phyloP scores from a whole-genome alignment of 2,888 invertebrate genomes.

The Melipona bicolor region DNA sequence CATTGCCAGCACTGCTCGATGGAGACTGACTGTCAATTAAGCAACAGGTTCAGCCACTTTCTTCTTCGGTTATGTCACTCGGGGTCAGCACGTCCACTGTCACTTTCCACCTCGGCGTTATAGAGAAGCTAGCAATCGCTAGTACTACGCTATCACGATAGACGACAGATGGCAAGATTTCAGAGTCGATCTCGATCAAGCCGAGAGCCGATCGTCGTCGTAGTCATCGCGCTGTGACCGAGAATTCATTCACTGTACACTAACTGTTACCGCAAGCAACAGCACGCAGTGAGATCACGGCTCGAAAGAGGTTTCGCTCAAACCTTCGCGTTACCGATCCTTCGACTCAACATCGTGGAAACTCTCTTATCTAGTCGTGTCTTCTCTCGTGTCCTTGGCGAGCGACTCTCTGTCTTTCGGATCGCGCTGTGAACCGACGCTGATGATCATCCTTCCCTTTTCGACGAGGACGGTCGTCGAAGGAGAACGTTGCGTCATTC shows the following conservation, averaged over 20 bases:
- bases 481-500: slow-evolving; percentile 28
- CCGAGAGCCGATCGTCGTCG: slow-evolving; percentile 16
- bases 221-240: slow-evolving; percentile 21
- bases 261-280: slow-evolving; percentile 77
- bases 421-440: slow-evolving; percentile 18
- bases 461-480: slow-evolving; percentile 20
- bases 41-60: slow-evolving; percentile 74
- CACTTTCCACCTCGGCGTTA: slow-evolving; percentile 45
- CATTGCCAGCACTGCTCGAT: slow-evolving; percentile 47
- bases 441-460: slow-evolving; percentile 27
- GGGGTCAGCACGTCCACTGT: slow-evolving; percentile 51
- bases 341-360: slow-evolving; percentile 20
- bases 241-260: slow-evolving; percentile 72
- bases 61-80: slow-evolving; percentile 77
- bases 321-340: slow-evolving; percentile 39
- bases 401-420: slow-evolving; percentile 22
- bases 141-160: not conserved
- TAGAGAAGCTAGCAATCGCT: not conserved
- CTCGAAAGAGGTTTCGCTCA: slow-evolving; percentile 23
- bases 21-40: slow-evolving; percentile 60
- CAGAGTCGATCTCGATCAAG: slow-evolving; percentile 41
- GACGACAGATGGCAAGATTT: not conserved
- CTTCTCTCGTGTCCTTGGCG: slow-evolving; percentile 10
- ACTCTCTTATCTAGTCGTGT: slow-evolving; percentile 13
- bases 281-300: slow-evolving; percentile 73